Evolutionary conservation across 2,113 vertebrate species (phyloP), one percentile per base, ranked within the genome.

Genomic region (Otocyon megalotis): DNA sequence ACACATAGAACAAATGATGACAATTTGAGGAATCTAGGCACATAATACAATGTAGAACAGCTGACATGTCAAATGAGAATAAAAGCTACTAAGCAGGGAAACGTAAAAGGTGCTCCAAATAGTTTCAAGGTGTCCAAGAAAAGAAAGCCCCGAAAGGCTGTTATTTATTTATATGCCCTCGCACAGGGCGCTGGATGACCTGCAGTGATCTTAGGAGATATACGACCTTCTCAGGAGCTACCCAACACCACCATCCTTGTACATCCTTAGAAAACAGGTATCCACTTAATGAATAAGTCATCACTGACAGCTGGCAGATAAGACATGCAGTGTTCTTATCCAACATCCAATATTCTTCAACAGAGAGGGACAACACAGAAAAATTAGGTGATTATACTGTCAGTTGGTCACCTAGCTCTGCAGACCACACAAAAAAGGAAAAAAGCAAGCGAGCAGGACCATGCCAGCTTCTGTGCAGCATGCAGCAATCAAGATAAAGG

Each of bases 211-310:
- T 60, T 13, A 35, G n/a, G 60, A 80, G 50, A 89, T 5, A n/a
- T 3, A 53, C 48, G 62, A 26, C 76, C 80, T 94, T 69, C 88
- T 77, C 6, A 24, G 88, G 58, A 71, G 53, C 50, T 74, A 62
- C 76, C 58, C 91, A 83, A 82, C 62, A 32, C 82, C 26, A 63
- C 20, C 32, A 12, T 37, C 54, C 76, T 82, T 43, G 32, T 4
- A 13, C 77, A 0, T 74, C 87, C 91, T 93, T 91, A 76, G 93
- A 84, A 98, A 97, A 88, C 8, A 2, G 19, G 22, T 86, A 28
- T 81, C 93, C 50, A n/a, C 58, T 93, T 87, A 81, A 97, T 88
- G 72, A 97, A 97, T 91, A 97, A 97, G 94, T 30, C 97, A 97
- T 91, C 0, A 1, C 88, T 50, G 58, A 79, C 84, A 97, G 90